Evolutionary conservation across 1,140 invertebrate genomes (phyloP).

Genomic region (Drosophila ogumai): DNA sequence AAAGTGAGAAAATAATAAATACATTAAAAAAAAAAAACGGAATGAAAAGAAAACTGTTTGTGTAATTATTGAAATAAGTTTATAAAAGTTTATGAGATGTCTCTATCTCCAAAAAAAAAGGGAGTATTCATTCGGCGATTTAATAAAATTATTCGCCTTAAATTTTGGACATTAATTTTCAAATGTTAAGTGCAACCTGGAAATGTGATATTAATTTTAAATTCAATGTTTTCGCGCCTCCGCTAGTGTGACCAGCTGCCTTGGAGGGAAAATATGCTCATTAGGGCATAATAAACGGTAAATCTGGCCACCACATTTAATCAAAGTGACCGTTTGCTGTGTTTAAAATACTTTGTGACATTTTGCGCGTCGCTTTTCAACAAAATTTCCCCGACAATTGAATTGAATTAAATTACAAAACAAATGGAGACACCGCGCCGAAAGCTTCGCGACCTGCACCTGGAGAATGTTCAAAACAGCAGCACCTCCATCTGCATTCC

Average conservation of each 20-base stretch:
- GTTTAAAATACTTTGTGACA: constrained; percentile 5
- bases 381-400: background rate
- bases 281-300: background rate
- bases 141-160: background rate
- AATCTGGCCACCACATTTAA: background rate
- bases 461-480: constrained; percentile 70
- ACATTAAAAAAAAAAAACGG: background rate
- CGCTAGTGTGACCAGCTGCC: background rate
- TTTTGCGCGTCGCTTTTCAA: constrained; percentile 14
- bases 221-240: no score
- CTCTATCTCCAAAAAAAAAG: no score
- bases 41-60: background rate
- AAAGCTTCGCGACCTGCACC: constrained; percentile 67
- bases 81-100: background rate
- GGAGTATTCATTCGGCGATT: no score
- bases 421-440: constrained; percentile 74
- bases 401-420: background rate
- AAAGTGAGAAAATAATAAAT: constrained; percentile 6
- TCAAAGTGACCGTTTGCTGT: background rate
- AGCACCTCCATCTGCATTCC: constrained; percentile 77
- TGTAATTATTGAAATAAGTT: background rate
- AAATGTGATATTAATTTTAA: no score
- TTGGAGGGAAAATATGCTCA: rapidly evolving
- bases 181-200: no score
- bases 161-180: no score